Base-by-base conservation (phyloP, 2,888 invertebrate genomes). In the Linyphia triangularis region DNA sequence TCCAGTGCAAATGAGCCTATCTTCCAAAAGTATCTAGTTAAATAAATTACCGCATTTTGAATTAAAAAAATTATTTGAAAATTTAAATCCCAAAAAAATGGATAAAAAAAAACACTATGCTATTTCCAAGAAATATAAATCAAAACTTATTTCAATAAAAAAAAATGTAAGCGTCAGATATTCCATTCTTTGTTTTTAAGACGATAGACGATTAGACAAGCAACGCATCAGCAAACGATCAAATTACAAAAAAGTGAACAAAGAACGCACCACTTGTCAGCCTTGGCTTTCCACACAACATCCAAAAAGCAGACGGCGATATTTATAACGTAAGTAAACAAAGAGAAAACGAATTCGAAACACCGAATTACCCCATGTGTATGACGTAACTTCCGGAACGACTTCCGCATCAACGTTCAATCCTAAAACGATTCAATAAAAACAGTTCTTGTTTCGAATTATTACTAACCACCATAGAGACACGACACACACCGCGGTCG, bases 341-440 rank as follows among this genome's bases (percentile, higher is more conserved):
- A 51, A 51, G 2, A 51, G 16, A 51, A 51, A 33, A 67, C 19
- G 33, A 67, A 67, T 30, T 67, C 33, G 67, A 67, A 63, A 67
- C 33, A 67, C 33, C 26, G 37, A 77, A 22, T 77, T 77, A 77
- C 77, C 77, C 77, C 77, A 77, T 77, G 37, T 37, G 70, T 24
- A 24, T 67, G 61, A 77, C 77, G 77, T 77, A 61, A 77, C 77
- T 70, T 70, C 70, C 70, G 43, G 61, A 24, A 24, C 37, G 61
- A 77, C 61, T 73, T 61, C 77, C 61, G 61, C 26, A 63, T 26
- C 43, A 40, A 40, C 61, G 22, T 61, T 22, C 61, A 61, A 61
- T 37, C 37, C 61, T 19, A 59, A 33, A 67, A 33, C 67, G 33
- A 63, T 26, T 63, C 63, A 63, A 24, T 28, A 33, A 33, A 67